Evolutionary conservation across 2,113 vertebrate species (phyloP), one percentile per base, ranked within the genome.

Genomic region (Monarcha castaneiventris): DNA sequence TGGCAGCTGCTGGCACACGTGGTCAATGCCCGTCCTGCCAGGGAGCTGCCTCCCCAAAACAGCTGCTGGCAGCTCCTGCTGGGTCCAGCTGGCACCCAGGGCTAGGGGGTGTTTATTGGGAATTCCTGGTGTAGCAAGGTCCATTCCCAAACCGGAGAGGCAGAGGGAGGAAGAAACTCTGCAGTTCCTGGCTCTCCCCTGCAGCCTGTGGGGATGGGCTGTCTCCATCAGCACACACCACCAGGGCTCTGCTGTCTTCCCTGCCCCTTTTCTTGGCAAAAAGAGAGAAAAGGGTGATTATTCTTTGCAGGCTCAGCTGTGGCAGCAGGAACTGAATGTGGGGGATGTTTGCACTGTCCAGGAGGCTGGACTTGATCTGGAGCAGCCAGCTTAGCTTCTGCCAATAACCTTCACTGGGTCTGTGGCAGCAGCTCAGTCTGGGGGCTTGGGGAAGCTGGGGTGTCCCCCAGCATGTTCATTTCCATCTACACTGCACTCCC

Each of bases 271-370:
- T 13, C 59, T 59, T 39, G 37, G 46, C 37, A 73, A 8, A 73
- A 80, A 37, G 22, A n/a, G 49, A 56, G 12, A 19, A 68, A 41
- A 68, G 20, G 20, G 22, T 26, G 58, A 29, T 59, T 73, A 51
- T 73, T 14, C 46, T 77, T 73, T 0, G 1, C n/a, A 64, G 58
- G 51, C 35, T 39, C 52, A n/a, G 64, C 73, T 54, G 35, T 17
- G 54, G 8, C 1, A 1, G 25, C n/a, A 39, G 37, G 43, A 66
- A 19, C 33, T 0, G 0, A 44, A 22, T 7, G 33, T 35, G 39
- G 1, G 2, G 8, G 9, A 0, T 20, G 48, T 59, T 74, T 62
- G 63, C 44, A 59, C 17, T 49, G 32, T n/a, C 67, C 3, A 2
- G 63, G 43, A 39, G 39, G 69, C 56, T 54, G 87, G 41, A 3